Conservation (phyloP, 2,888 invertebrate species). For the Clunio marinus region DNA sequence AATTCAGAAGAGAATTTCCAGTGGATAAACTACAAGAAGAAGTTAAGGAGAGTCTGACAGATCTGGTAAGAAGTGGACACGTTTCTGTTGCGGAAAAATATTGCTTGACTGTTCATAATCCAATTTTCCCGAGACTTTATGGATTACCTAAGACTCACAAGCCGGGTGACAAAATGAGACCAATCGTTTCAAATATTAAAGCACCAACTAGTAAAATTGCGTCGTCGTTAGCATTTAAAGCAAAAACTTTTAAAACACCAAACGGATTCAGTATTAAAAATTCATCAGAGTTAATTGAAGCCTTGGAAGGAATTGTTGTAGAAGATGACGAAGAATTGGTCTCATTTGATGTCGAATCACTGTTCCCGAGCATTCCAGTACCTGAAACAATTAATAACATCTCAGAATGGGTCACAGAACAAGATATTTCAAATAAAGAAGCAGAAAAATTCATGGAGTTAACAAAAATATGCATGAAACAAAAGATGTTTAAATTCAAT, state of each 20-base stretch:
- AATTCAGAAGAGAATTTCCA: not conserved
- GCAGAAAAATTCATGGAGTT: not conserved
- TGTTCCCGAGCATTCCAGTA: not conserved
- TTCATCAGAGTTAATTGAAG: not conserved
- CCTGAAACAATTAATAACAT: not conserved
- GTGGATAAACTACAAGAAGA: not conserved
- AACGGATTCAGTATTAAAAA: not conserved
- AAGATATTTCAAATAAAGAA: not conserved
- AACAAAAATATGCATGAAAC: not conserved
- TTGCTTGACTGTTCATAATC: not conserved
- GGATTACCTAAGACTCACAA: slow-evolving; percentile 24
- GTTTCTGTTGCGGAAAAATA: not conserved
- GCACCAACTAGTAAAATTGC: not conserved
- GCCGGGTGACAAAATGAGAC: slow-evolving; percentile 18
- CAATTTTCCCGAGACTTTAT: not conserved
- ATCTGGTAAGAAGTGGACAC: not conserved
- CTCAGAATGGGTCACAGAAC: not conserved
- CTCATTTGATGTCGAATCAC: not conserved
- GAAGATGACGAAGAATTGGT: not conserved
- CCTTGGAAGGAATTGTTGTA: not conserved
- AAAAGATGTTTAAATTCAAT: not conserved
- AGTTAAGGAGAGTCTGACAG: not conserved
- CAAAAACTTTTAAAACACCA: not conserved
- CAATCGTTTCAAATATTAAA: not conserved
- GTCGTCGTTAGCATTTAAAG: not conserved